Evolutionary conservation across 2,113 vertebrate genomes (phyloP).

Genomic region (Oplegnathus fasciatus): DNA sequence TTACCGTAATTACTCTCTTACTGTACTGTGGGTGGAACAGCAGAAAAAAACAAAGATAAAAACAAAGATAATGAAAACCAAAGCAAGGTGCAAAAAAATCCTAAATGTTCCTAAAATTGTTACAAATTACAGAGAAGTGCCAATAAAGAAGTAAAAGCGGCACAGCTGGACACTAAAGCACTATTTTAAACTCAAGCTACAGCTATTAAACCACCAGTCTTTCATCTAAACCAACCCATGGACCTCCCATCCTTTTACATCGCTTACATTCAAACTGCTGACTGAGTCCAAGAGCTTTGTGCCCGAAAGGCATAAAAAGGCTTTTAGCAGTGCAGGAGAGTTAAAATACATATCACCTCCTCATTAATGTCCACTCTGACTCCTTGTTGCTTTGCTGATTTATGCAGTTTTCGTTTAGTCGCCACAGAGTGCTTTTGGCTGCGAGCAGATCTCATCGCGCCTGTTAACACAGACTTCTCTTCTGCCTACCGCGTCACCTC

Average conservation of each 20-base stretch:
- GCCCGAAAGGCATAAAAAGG: conserved; percentile 46
- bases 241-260: neutral
- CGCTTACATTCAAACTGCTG: conserved; percentile 10
- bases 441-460: neutral
- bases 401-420: conserved; percentile 24
- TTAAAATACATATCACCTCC: conserved; percentile 19
- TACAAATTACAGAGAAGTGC: neutral
- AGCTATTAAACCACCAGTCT: neutral
- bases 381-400: conserved; percentile 23
- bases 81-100: neutral
- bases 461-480: neutral
- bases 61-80: neutral
- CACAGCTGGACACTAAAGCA: neutral
- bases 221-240: conserved; percentile 7
- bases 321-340: conserved; percentile 36
- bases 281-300: neutral
- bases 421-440: conserved; percentile 33
- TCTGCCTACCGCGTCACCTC: neutral
- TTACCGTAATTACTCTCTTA: too few relatives aligned
- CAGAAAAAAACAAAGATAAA: neutral
- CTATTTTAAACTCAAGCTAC: neutral
- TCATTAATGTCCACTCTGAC: conserved; percentile 47
- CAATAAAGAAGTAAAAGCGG: neutral
- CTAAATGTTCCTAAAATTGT: neutral
- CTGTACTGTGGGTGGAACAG: neutral